Percentiles rank a stretch among this genome's conserved stretches.
Evolutionary conservation across 2,888 invertebrate genomes (phyloP).

Genomic region (Trisateles emortualis): DNA sequence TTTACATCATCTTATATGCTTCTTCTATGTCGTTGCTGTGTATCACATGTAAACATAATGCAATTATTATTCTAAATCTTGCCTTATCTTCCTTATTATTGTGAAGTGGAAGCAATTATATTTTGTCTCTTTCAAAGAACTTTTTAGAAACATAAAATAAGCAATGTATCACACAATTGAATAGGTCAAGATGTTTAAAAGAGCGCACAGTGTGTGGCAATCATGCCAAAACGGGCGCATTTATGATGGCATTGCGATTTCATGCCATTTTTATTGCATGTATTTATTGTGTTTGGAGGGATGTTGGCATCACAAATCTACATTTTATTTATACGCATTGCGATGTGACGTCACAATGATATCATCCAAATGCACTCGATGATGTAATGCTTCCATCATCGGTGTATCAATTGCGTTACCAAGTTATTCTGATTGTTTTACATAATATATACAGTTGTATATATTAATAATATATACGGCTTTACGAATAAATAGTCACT

Average conservation of each 20-base stretch:
- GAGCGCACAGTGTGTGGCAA: constrained; percentile 46
- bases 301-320: constrained; percentile 54
- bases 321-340: constrained; percentile 59
- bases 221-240: constrained; percentile 65
- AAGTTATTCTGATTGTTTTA: constrained; percentile 23
- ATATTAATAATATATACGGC: no score
- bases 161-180: constrained; percentile 36
- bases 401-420: constrained; percentile 30
- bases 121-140: constrained; percentile 16
- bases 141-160: constrained; percentile 30
- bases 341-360: constrained; percentile 58
- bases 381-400: constrained; percentile 69
- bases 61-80: not conserved
- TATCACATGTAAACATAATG: not conserved
- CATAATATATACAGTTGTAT: constrained; percentile 28
- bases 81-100: not conserved
- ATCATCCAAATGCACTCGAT: constrained; percentile 58
- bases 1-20: no score
- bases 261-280: constrained; percentile 59
- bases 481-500: constrained; percentile 15
- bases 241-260: constrained; percentile 58
- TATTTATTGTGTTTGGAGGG: constrained; percentile 53
- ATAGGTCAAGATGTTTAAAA: constrained; percentile 47
- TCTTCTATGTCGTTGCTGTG: no score
- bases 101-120: not conserved